Evolutionary conservation across 2,888 invertebrate species (phyloP).

Genomic region (Drosophila phalerata): DNA sequence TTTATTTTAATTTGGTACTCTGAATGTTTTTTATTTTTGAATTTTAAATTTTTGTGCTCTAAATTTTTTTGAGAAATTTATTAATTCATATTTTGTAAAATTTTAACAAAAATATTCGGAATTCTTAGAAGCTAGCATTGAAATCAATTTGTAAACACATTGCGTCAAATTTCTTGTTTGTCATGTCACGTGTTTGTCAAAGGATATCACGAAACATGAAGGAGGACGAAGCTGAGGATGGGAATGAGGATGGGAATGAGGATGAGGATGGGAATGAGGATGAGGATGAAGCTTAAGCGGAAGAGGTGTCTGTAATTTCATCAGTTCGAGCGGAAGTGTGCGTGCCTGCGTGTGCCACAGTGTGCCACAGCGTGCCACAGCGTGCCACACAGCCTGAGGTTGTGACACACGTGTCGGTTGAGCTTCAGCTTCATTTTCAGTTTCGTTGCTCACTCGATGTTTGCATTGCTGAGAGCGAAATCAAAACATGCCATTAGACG

Average conservation of each 20-base stretch:
- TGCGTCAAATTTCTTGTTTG: too few relatives aligned
- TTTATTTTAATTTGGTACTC: too few relatives aligned
- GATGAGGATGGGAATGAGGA: neutral
- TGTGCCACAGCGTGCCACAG: conserved; percentile 28
- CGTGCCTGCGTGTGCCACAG: conserved; percentile 16
- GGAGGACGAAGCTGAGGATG: neutral
- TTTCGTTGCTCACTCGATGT: conserved; percentile 30
- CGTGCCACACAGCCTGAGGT: conserved; percentile 34
- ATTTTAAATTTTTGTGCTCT: too few relatives aligned
- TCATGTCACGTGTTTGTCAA: conserved; percentile 22
- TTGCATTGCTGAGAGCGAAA: conserved; percentile 65
- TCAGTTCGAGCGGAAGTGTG: conserved; percentile 24
- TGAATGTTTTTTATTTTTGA: too few relatives aligned
- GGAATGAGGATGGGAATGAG: neutral
- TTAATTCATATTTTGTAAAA: neutral
- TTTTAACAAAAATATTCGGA: neutral
- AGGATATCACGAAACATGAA: neutral
- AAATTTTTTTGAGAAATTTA: too few relatives aligned
- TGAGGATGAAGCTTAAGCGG: conserved; percentile 14
- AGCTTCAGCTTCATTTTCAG: conserved; percentile 30
- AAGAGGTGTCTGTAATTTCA: conserved; percentile 44
- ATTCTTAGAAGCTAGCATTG: neutral
- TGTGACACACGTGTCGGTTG: conserved; percentile 51
- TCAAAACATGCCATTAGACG: conserved; percentile 76
- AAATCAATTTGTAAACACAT: conserved; percentile 53